Base-by-base conservation (phyloP, 2,888 invertebrate species). In the Tanypteryx hageni region DNA sequence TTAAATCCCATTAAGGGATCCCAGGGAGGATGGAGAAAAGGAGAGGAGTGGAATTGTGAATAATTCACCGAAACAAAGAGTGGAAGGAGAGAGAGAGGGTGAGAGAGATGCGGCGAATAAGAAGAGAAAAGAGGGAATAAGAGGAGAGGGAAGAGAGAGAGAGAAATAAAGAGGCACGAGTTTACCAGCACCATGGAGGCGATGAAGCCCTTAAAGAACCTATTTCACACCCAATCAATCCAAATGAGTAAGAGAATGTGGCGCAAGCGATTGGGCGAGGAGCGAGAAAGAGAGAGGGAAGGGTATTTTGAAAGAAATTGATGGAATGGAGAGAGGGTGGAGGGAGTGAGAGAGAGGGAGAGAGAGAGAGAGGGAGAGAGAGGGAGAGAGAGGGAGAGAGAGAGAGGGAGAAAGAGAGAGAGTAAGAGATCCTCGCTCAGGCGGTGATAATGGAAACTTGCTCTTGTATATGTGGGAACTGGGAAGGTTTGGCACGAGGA, bases 211-310 rank as follows among this genome's bases (percentile, higher is more conserved):
- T 44, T 10, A 27, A 14, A 27, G 76, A 3, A 13, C 22, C 27
- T 76, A 27, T 76, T 27, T 27, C 76, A 27, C 76, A 76, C 76
- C 76, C 76, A 76, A 76, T 76, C 76, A 76, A 76, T 76, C 76
- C 27, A 76, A 76, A 76, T 76, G 76, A 76, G 44, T 5, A 5
- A 44, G 44, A 44, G 3, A 5, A 44, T 1, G 44, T 44, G 44
- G 5, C 44, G n/a, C n/a, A 76, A 76, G 31, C 10, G 82, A 8
- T 27, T 31, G 13, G 11, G 18, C 8, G 31, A 0, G 11, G 31
- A 18, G 8, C 0, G 9, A 31, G 82, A 14, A 13, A 16, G 82
- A 8, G 82, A 0, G 8, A 18, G 27, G 31, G 31, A 27, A 14
- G 61, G 61, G 61, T 59, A 31, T 31, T 14, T 44, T 44, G 44